phyloP scores from a whole-genome alignment of 2,888 invertebrate genomes.

The Drosophila falleni region DNA sequence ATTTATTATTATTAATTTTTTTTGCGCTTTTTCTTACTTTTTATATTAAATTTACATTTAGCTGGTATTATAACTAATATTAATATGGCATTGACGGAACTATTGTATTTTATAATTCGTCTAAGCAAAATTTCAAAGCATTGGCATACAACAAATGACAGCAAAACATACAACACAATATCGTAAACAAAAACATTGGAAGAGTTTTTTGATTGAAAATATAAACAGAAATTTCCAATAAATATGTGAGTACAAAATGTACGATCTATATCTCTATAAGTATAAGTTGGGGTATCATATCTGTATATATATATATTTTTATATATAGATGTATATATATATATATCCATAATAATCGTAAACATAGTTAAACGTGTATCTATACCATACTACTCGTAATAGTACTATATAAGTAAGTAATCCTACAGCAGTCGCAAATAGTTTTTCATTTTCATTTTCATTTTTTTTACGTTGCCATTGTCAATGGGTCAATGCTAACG shows the following conservation, averaged over 20 bases:
- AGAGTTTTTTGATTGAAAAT: slow-evolving; percentile 58
- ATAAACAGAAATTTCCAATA: slow-evolving; percentile 70
- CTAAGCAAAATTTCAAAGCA: slow-evolving; percentile 66
- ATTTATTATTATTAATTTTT: slow-evolving; percentile 25
- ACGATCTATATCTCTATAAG: slow-evolving; percentile 50
- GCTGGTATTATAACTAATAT: slow-evolving; percentile 60
- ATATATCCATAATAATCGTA: slow-evolving; percentile 44
- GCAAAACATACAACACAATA: slow-evolving; percentile 62
- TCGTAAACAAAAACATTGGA: slow-evolving; percentile 61
- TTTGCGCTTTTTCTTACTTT: slow-evolving; percentile 25
- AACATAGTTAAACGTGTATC: slow-evolving; percentile 70
- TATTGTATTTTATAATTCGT: slow-evolving; percentile 59
- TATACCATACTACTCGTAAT: slow-evolving; percentile 52
- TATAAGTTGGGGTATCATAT: slow-evolving; percentile 45
- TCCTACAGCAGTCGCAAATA: slow-evolving; percentile 77
- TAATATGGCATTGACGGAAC: slow-evolving; percentile 81
- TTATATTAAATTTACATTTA: slow-evolving; percentile 32
- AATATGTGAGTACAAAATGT: slow-evolving; percentile 63
- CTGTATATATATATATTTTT: slow-evolving; percentile 36
- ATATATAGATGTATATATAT: slow-evolving; percentile 16
- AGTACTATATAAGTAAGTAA: slow-evolving; percentile 39
- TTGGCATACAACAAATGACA: slow-evolving; percentile 74
- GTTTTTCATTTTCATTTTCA: neutral
- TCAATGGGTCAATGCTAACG: slow-evolving; percentile 35
- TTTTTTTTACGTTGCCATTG: slow-evolving; percentile 58